Evolutionary conservation across 2,797 vertebrate species (phyloP).

Genomic region (Enteromius afrohamiltoni): DNA sequence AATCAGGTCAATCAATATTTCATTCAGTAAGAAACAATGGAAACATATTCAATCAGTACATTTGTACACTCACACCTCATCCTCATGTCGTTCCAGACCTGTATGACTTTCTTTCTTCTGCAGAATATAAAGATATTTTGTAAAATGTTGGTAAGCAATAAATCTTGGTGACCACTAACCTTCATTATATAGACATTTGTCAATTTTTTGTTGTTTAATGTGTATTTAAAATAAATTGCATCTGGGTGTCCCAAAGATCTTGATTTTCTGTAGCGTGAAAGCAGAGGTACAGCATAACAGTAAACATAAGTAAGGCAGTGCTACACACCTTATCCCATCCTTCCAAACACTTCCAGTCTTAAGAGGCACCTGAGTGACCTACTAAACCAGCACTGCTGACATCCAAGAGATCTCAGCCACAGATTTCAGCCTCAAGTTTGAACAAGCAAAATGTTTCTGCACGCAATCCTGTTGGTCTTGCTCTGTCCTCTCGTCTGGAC

Average conservation of each 20-base stretch:
- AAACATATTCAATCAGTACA: not conserved
- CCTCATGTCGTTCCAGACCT: not conserved
- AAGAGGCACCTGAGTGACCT: slow-evolving; percentile 30
- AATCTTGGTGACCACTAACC: not conserved
- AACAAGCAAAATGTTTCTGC: slow-evolving; percentile 48
- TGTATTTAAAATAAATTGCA: not conserved
- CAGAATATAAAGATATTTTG: not conserved
- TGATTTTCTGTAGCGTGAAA: not conserved
- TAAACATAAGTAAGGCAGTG: not conserved
- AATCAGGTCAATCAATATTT: not conserved
- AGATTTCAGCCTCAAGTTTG: slow-evolving; percentile 39
- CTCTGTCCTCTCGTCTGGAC: slow-evolving; percentile 41
- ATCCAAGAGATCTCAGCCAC: slow-evolving; percentile 47
- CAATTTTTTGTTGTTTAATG: no score
- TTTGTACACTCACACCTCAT: not conserved
- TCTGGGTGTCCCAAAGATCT: not conserved
- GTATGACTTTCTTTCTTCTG: not conserved
- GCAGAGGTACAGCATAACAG: not conserved
- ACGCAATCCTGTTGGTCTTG: slow-evolving; percentile 53
- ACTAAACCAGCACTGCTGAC: slow-evolving; percentile 41
- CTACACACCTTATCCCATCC: slow-evolving; percentile 2
- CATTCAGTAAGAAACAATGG: not conserved
- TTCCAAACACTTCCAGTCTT: slow-evolving; percentile 21
- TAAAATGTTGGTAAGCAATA: not conserved
- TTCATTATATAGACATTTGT: not conserved